Percentiles rank a stretch among this genome's conserved stretches.
These are phyloP conservation scores for Callopanchax toddi DNA, from an alignment of 2,113 vertebrate species.

Conservation along the genomic window DNA sequence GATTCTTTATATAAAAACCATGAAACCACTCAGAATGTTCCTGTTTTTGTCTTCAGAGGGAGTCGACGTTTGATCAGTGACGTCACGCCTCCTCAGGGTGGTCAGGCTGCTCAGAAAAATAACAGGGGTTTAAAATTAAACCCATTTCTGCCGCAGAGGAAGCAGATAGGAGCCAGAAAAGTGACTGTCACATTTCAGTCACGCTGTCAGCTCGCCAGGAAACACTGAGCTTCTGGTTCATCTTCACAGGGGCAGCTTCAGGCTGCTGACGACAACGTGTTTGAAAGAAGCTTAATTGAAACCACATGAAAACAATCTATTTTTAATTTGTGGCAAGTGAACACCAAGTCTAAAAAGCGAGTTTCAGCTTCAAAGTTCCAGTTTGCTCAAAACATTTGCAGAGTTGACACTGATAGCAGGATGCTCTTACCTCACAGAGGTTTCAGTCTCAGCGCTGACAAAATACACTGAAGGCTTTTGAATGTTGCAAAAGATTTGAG, in stretches of 20 bases:
- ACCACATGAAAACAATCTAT: neutral
- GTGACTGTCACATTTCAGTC: constrained; percentile 1
- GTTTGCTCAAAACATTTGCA: neutral
- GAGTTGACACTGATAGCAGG: neutral
- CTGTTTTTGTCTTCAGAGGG: neutral
- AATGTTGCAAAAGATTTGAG: too few relatives aligned
- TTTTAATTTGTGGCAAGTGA: neutral
- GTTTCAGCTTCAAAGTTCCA: neutral
- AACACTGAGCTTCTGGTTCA: neutral
- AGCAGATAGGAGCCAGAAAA: constrained; percentile 8
- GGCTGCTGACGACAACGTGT: neutral
- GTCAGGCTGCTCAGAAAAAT: neutral
- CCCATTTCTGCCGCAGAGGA: constrained; percentile 5
- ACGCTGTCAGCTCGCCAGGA: constrained; percentile 1
- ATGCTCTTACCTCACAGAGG: too few relatives aligned
- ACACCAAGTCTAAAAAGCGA: neutral
- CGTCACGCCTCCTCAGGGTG: neutral
- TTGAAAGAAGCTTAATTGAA: neutral
- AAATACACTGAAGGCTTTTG: too few relatives aligned
- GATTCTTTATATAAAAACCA: constrained; percentile 13
- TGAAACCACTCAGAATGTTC: neutral
- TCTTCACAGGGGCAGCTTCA: neutral
- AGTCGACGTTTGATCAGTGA: constrained; percentile 5
- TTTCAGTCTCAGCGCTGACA: too few relatives aligned
- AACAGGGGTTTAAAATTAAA: constrained; percentile 22